Percentiles rank a stretch among this genome's conserved stretches.
phyloP scores from a whole-genome alignment of 1,140 invertebrate genomes.

The Penaeus indicus region DNA sequence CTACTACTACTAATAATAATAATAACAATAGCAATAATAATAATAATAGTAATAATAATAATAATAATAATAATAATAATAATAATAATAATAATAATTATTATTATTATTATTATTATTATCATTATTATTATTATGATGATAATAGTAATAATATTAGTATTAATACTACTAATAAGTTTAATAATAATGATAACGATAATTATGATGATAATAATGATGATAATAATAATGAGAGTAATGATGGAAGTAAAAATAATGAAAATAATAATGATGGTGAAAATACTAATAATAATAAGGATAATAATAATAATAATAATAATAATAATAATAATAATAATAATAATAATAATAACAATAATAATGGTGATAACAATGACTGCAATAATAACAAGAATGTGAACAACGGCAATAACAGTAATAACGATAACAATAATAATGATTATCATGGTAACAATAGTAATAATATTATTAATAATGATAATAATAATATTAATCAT shows the following conservation, averaged over 20 bases:
- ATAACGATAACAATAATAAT: background rate
- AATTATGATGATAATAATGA: background rate
- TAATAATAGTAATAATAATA: background rate
- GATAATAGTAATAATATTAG: background rate
- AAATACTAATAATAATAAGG: background rate
- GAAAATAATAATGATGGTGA: background rate
- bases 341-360: background rate
- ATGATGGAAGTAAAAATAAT: background rate
- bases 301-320: background rate
- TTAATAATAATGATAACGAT: background rate
- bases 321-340: background rate
- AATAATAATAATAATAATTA: background rate
- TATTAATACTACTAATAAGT: background rate
- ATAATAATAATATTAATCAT: too few species aligned
- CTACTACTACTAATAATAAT: too few species aligned
- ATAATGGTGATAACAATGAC: background rate
- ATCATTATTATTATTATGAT: background rate
- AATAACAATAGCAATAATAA: too few species aligned
- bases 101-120: background rate
- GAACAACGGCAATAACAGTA: conserved; percentile 10
- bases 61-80: background rate
- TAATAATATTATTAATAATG: too few species aligned
- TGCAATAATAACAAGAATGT: conserved; percentile 5
- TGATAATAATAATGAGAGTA: background rate
- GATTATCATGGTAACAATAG: background rate